Evolutionary conservation across 1,140 invertebrate genomes (phyloP), one percentile per base, ranked within the genome.

Genomic region (Pogonus chalceus): DNA sequence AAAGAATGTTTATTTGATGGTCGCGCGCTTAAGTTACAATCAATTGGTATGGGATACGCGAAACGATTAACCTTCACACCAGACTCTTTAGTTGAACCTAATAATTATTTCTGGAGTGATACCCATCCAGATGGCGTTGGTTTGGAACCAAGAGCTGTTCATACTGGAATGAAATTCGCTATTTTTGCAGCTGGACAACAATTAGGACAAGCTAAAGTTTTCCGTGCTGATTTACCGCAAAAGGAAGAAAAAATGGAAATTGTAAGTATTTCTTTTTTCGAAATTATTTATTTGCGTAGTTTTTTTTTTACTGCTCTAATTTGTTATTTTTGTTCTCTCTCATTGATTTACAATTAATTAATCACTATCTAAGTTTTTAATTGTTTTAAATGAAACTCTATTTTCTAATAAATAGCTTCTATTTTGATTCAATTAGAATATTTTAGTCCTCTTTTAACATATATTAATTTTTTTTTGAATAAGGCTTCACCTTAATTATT

Each of bases 81-180:
- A 0, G 78, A 84, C 46, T 78, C 75, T 24, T 66, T 81, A 18
- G 82, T 86, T 57, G 69, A 75, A 20, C 80, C 82, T 51, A 77
- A 80, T 58, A 83, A 84, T 66, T 83, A 77, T 62, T 83, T 89
- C 63, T 88, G 85, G 84, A 85, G 84, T n/a, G 87, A 89, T 68
- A 85, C 80, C 39, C 78, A 83, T 62, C 77, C 82, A 1, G 81
- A 84, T 58, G 86, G 87, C 21, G 73, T 81, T 54, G 86, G 82
- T 20, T 80, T 89, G 63, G 79, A 82, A 60, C 73, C 82, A 0
- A 73, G 80, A 21, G 83, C 83, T 0, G 74, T 88, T 9, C 71
- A 76, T 48, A 74, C 76, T 14, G 79, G 80, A 2, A 80, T 84
- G 74, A 78, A 77, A 57, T 87, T 85, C 65, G 64, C 69, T 20